Evolutionary conservation across 2,888 invertebrate genomes (phyloP), one percentile per base, ranked within the genome.

Genomic region (Clanis bilineata): DNA sequence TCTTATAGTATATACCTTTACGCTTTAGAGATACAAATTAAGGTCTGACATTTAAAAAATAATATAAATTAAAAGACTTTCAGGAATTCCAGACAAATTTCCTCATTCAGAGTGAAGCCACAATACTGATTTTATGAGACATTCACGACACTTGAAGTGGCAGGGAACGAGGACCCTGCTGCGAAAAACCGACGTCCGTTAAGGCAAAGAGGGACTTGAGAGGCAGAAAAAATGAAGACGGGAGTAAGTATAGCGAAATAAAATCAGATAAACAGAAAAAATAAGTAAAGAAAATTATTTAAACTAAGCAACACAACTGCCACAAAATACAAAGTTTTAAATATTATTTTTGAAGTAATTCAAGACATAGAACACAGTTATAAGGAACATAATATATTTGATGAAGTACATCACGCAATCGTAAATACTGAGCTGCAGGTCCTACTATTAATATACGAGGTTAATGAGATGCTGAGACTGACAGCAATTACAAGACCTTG

Each of bases 111-210:
- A 12, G 6, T 6, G 47, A 47, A 15, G n/a, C n/a, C 25, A 47
- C 47, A 25, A 47, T 25, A 45, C 25, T 25, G 28, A 47, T 47
- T 47, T 45, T 45, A 45, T 45, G 45, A 45, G 45, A 45, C 41
- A 41, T 41, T 41, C 41, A 41, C 6, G 18, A 41, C 41, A 41
- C n/a, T 45, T 25, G 45, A 25, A 47, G 47, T 47, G 47, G 47
- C 25, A 25, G 47, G 15, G 15, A 25, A 28, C 25, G 47, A 28
- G 28, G 25, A 28, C 28, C 25, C 3, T 25, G 47, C 28, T 47
- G 9, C 28, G 15, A 7, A 47, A 28, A 25, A 28, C 6, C 28
- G 47, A 9, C 25, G 25, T 9, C 25, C 28, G 25, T 47, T 25
- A 28, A 7, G 9, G 6, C 7, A 28, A 47, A 25, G 36, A 36